Base-by-base conservation (phyloP, 2,797 vertebrate genomes). In the Manis crassicaudata region DNA sequence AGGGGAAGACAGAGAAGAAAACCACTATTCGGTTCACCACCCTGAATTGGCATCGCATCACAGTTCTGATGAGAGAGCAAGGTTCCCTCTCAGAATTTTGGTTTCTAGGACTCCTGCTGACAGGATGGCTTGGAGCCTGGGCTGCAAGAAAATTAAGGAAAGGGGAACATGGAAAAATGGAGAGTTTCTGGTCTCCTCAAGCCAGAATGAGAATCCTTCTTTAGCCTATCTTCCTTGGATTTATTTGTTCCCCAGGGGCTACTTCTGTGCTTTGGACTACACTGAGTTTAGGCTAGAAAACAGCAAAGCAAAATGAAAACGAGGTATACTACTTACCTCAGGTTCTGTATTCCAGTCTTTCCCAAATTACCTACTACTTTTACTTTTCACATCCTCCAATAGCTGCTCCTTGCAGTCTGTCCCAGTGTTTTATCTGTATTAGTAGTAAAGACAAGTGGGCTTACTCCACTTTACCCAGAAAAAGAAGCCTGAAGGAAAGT, bases 21-120 rank as follows among this genome's bases (percentile, higher is more conserved):
- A 79, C 20, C 16, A 35, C 2, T 65, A 62, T 11, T 10, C 25
- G 12, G 4, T 68, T 68, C 70, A 21, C 32, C 13, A 10, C 13
- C 2, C 5, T 3, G 12, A 5, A 8, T 29, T 60, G 37, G 3
- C 12, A 58, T 5, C 20, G 3, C 12, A 58, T 5, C 20, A 65
- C 40, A 79, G 25, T 43, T 79, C 25, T 52, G 63, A 89, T 68
- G 12, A 52, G 9, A 72, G 14, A 56, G 25, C 1, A 43, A 72
- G 6, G 5, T 79, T 79, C 11, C 5, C 1, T 62, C 11, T 62
- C 50, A 43, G 54, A 67, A 84, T 76, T 85, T 70, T 68, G 27
- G 25, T 20, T 92, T 17, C 10, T 76, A 2, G 21, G 23, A 62
- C 14, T n/a, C 62, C 37, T 72, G 17, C 37, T 54, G 29, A 70